phyloP scores from a whole-genome alignment of 2,888 invertebrate genomes.

The Laspeyria flexula region DNA sequence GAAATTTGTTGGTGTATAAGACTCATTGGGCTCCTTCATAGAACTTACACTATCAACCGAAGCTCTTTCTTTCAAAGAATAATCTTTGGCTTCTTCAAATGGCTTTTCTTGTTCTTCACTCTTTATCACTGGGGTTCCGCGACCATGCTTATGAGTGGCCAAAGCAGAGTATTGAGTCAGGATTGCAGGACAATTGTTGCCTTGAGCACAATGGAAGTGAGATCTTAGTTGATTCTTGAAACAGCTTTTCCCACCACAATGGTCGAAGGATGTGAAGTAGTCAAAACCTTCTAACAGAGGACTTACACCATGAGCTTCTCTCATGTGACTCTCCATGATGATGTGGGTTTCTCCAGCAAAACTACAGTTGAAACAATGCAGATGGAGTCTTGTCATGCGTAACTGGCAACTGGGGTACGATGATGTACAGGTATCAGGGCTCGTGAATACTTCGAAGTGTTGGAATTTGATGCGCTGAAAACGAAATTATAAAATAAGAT shows the following conservation, averaged over 20 bases:
- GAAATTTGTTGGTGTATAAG: slow-evolving; percentile 73
- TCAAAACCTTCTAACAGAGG: slow-evolving; percentile 94
- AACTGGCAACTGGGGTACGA: slow-evolving; percentile 91
- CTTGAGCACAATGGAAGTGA: slow-evolving; percentile 83
- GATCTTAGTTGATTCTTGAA: slow-evolving; percentile 79
- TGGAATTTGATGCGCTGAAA: slow-evolving; percentile 86
- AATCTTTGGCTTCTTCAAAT: slow-evolving; percentile 82
- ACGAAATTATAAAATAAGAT: too few species aligned
- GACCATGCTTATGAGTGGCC: slow-evolving; percentile 81
- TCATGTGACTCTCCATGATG: slow-evolving; percentile 92
- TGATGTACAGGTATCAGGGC: slow-evolving; percentile 86
- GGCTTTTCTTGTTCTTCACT: slow-evolving; percentile 73
- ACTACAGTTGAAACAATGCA: slow-evolving; percentile 95
- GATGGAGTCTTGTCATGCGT: slow-evolving; percentile 89
- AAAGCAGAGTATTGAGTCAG: slow-evolving; percentile 81
- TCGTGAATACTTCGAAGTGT: slow-evolving; percentile 87
- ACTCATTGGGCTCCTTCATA: slow-evolving; percentile 69
- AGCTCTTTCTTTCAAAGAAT: slow-evolving; percentile 80
- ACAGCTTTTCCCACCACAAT: slow-evolving; percentile 81
- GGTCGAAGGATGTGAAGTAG: slow-evolving; percentile 88
- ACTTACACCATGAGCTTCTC: slow-evolving; percentile 93
- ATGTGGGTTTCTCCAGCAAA: slow-evolving; percentile 93
- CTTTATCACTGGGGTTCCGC: slow-evolving; percentile 77
- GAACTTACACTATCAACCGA: slow-evolving; percentile 76
- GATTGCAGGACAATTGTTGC: slow-evolving; percentile 79